Evolutionary conservation across 1,140 invertebrate species (phyloP).

Genomic region (Microvelia longipes): DNA sequence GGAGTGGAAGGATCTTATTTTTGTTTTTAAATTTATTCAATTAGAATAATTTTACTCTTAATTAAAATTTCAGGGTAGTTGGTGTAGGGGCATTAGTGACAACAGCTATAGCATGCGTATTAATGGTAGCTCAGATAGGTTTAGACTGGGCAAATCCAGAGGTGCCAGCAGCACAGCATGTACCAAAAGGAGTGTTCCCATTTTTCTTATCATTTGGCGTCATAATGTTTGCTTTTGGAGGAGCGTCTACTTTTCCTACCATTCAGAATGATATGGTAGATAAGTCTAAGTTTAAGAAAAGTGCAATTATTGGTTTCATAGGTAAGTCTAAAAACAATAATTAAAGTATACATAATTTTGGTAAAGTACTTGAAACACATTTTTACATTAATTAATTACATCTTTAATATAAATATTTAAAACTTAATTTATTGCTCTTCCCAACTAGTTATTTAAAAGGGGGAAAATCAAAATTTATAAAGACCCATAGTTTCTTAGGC

Average conservation of each 20-base stretch:
- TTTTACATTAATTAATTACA: too few species aligned
- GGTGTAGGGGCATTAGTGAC: constrained; percentile 40
- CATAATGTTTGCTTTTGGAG: constrained; percentile 49
- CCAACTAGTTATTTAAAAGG: too few species aligned
- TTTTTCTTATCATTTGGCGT: constrained; percentile 48
- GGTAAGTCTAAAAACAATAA: constrained; percentile 30
- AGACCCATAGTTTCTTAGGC: too few species aligned
- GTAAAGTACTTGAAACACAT: too few species aligned
- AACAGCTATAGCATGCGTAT: constrained; percentile 37
- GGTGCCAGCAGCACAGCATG: constrained; percentile 24
- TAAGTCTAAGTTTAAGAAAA: constrained; percentile 37
- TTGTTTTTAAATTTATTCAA: too few species aligned
- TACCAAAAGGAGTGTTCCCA: constrained; percentile 27
- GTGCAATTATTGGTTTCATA: constrained; percentile 35
- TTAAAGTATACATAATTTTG: too few species aligned
- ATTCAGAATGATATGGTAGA: constrained; percentile 53
- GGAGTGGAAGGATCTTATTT: too few species aligned
- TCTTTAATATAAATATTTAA: too few species aligned
- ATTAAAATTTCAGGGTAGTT: constrained; percentile 35
- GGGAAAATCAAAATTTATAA: too few species aligned
- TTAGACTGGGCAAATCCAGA: constrained; percentile 30
- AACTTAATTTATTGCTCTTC: too few species aligned
- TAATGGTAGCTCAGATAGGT: constrained; percentile 41
- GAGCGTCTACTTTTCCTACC: constrained; percentile 49
- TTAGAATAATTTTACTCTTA: too few species aligned